Evolutionary conservation across 2,888 invertebrate genomes (phyloP), one percentile per base, ranked within the genome.

Genomic region (Stramonita haemastoma): DNA sequence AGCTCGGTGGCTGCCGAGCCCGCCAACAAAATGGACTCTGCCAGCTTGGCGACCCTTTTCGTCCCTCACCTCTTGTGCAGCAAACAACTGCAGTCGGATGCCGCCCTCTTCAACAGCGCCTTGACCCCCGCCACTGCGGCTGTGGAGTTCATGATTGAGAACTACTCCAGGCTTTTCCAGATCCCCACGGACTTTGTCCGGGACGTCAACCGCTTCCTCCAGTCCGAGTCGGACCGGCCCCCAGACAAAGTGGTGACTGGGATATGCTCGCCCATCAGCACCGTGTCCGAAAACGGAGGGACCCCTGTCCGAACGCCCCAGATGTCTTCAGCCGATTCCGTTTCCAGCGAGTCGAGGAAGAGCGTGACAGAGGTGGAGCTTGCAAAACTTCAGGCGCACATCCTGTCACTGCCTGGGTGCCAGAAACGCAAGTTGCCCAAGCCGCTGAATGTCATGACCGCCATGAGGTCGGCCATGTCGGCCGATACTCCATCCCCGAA

Each of bases 381-480:
- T 15, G 57, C 57, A 32, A 85, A 85, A 36, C 85, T 85, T n/a
- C 57, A 85, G 85, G 85, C 56, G 0, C 85, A 85, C 57, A 85
- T 85, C 57, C 29, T 29, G 57, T 29, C 85, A 1, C 29, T 56
- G 29, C 85, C 83, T 46, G 57, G 8, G 56, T 1, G 1, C 13
- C n/a, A 85, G 60, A 85, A 57, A 15, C 32, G 56, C 17, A 85
- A 85, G 57, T 17, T 56, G 85, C n/a, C 26, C n/a, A 56, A 57
- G 56, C 85, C 57, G 85, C 85, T 85, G 57, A 57, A 57, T 1
- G 85, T 17, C 17, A n/a, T 56, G 29, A 17, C 85, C 2, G 85
- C 19, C 17, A 4, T 85, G 85, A n/a, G 8, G n/a, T 46, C 34
- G 26, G 46, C 83, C 2, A 26, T 13, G 1, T 26, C 46, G 0